Base-by-base conservation (phyloP, 2,113 vertebrate genomes). In the Haemorhous mexicanus region DNA sequence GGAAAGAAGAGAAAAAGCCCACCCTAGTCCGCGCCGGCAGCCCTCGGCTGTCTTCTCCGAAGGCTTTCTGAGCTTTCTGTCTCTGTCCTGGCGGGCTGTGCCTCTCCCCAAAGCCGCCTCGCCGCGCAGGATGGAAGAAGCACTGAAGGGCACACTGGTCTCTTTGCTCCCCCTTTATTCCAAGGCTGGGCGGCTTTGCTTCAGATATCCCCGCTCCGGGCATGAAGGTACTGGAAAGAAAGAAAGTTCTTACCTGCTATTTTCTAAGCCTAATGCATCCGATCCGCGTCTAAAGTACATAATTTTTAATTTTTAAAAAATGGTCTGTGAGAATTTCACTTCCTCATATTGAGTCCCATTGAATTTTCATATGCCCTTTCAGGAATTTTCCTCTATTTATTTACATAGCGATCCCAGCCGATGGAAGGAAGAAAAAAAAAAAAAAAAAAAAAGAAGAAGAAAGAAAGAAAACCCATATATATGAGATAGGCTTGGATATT, bases 161-260 rank as follows among this genome's bases (percentile, higher is more conserved):
- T 96, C 35, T 85, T 22, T 84, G 91, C 95, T 95, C 77, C 93
- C 76, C 80, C 89, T 94, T 92, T 95, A 95, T 95, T 97, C 96
- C 94, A 77, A 56, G 93, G 93, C 95, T 94, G 92, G 88, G 94
- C 73, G 26, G 89, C 87, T 95, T 75, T 50, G 70, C 92, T 83
- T 90, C 27, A 87, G 75, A 84, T 74, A 95, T 95, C 91, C 90
- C 73, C n/a, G 83, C 77, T 93, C 94, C 92, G 92, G 93, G 94
- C 91, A 94, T 89, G 89, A 84, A 91, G 96, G 63, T 96, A 94
- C 96, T 80, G 97, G 91, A 93, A 94, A 95, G 89, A 93, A 94
- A 96, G 93, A 98, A 98, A 98, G 98, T 98, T 98, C 98, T 98
- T 97, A 97, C 97, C 97, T 97, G 97, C 90, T 95, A 88, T 93